phyloP scores from a whole-genome alignment of 2,888 invertebrate genomes.

The Pegoplata infirma region DNA sequence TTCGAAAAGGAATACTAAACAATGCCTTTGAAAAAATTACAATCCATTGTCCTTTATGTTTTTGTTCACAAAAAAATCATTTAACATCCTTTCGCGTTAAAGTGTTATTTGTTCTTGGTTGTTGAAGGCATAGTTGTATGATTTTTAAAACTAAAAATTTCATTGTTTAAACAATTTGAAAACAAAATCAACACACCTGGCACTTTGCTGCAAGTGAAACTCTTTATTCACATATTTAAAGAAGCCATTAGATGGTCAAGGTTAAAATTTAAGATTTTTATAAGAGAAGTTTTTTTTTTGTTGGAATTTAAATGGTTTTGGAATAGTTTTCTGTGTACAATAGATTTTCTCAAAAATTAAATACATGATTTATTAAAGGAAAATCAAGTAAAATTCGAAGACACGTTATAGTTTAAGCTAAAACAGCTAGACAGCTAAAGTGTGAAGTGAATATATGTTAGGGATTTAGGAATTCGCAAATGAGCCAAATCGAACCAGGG shows the following conservation, averaged over 20 bases:
- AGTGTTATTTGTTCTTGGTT: slow-evolving; percentile 45
- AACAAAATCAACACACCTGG: slow-evolving; percentile 49
- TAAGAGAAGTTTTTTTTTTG: no score
- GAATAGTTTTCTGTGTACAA: no score
- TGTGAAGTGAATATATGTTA: no score
- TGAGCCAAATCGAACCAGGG: no score
- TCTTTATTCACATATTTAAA: background rate
- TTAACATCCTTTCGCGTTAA: slow-evolving; percentile 54
- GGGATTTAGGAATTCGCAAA: no score
- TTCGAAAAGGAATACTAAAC: slow-evolving; percentile 31
- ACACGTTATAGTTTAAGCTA: no score
- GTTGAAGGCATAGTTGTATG: slow-evolving; percentile 15
- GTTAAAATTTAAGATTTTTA: no score
- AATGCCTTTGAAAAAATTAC: slow-evolving; percentile 45
- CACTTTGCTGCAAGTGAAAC: slow-evolving; percentile 43
- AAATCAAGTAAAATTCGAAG: no score
- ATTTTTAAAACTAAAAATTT: slow-evolving; percentile 15
- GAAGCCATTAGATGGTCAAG: slow-evolving; percentile 9
- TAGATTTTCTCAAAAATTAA: no score
- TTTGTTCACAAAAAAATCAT: slow-evolving; percentile 37
- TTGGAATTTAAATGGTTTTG: no score
- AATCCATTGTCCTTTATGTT: slow-evolving; percentile 47
- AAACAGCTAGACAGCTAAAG: no score
- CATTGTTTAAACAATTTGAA: slow-evolving; percentile 27
- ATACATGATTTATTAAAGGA: no score